A percentile compares a stretch with the other conserved stretches of the same genome.
Conservation (phyloP, 2,797 vertebrate species). For the Emydoidea blandingii region DNA sequence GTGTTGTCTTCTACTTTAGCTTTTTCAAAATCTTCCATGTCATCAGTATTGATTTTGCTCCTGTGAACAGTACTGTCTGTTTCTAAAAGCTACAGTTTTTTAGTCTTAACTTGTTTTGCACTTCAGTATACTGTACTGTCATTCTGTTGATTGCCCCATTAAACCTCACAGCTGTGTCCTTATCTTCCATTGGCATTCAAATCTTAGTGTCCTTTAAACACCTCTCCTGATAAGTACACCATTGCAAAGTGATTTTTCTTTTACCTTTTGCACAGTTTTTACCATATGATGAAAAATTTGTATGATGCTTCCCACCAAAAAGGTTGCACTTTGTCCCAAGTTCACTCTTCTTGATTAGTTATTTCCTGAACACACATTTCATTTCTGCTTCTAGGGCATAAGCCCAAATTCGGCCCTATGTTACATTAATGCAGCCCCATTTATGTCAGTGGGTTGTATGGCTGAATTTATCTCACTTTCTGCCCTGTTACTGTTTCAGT, state of each 20-base stretch:
- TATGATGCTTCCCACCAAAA: not conserved
- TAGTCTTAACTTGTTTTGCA: not conserved
- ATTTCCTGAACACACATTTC: not conserved
- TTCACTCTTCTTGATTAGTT: not conserved
- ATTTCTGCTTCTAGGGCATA: not conserved
- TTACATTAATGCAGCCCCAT: not conserved
- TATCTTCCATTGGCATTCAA: not conserved
- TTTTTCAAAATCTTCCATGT: not conserved
- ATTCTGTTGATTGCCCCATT: not conserved
- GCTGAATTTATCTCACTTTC: not conserved
- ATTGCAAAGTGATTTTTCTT: not conserved
- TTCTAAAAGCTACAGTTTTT: not conserved
- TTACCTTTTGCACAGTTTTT: not conserved
- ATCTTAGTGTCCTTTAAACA: not conserved
- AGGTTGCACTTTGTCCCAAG: not conserved
- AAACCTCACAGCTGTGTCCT: not conserved
- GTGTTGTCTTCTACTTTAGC: not conserved
- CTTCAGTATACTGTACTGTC: not conserved
- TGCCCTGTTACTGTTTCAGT: not conserved
- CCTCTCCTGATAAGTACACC: not conserved
- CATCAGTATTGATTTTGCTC: not conserved
- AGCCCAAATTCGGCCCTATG: not conserved
- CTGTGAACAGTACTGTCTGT: not conserved
- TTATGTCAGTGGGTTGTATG: not conserved
- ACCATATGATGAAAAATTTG: not conserved